phyloP scores from a whole-genome alignment of 2,888 invertebrate species.

The Drosophila melanosoma region DNA sequence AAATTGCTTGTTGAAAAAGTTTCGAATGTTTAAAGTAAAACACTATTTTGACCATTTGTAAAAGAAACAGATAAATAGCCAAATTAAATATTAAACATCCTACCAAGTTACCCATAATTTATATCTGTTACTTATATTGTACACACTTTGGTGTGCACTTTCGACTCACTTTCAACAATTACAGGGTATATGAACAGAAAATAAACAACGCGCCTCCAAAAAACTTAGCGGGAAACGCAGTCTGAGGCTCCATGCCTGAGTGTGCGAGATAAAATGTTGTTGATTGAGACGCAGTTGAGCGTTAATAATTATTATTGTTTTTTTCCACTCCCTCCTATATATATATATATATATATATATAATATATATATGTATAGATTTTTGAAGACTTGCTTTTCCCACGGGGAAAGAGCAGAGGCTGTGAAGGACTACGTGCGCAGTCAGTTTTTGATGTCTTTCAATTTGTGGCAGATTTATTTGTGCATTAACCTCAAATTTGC shows the following conservation, averaged over 20 bases:
- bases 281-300: constrained; percentile 77
- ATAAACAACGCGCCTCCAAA: constrained; percentile 13
- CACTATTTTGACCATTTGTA: background rate
- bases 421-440: constrained; percentile 46
- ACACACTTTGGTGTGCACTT: background rate
- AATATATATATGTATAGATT: constrained; percentile 4
- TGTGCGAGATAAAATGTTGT: constrained; percentile 74
- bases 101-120: background rate
- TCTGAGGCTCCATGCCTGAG: constrained; percentile 39
- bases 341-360: constrained; percentile 8
- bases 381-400: constrained; percentile 13
- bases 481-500: constrained; percentile 77
- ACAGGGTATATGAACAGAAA: constrained; percentile 19
- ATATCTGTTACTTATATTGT: background rate
- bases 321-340: constrained; percentile 13
- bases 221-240: background rate
- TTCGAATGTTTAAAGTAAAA: background rate
- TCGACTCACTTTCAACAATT: background rate
- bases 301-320: constrained; percentile 73
- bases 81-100: background rate
- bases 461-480: constrained; percentile 77
- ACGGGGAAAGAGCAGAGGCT: background rate
- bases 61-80: background rate
- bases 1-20: background rate
- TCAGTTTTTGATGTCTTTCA: constrained; percentile 72